Evolutionary conservation across 1,140 invertebrate species (phyloP), one percentile per base, ranked within the genome.

Genomic region (Eurosta solidaginis): DNA sequence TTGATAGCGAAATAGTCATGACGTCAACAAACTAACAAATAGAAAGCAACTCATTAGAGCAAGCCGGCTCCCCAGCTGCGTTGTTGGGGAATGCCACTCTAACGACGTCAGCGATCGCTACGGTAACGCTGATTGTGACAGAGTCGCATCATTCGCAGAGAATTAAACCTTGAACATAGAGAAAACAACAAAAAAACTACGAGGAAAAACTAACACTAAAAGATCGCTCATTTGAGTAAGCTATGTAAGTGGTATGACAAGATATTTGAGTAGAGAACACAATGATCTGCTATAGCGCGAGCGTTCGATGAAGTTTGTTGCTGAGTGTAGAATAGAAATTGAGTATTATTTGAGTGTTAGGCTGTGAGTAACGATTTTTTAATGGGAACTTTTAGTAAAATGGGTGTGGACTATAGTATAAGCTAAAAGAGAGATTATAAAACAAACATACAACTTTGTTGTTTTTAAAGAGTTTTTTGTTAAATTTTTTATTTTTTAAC

Each of bases 81-180:
- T 25, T 17, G 25, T 1, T 54, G 10, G 25, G 7, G 22, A 54
- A 12, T 2, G n/a, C 27, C 54, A n/a, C n/a, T n/a, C n/a, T n/a
- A 17, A 4, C 27, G 3, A 12, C 54, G 27, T 17, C 1, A 68
- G 33, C 59, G 33, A n/a, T n/a, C n/a, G 1, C 33, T 6, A 20
- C 59, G n/a, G 33, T n/a, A 40, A 1, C 33, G n/a, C 1, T 20
- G 12, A n/a, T 3, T 9, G 20, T 17, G 25, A 52, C n/a, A 22
- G n/a, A 5, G 7, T 27, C 54, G 33, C 14, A 7, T n/a, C n/a
- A n/a, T 36, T 3, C 9, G 27, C 73, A 29, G 25, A 74, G 27
- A 47, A 74, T 9, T 9, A 74, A 74, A 74, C 73, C 73, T 74
- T 74, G 73, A 74, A 74, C 44, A 27, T 47, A 45, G 44, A 45